Evolutionary conservation across 2,797 vertebrate species (phyloP).

Genomic region (Chromobotia macracanthus): DNA sequence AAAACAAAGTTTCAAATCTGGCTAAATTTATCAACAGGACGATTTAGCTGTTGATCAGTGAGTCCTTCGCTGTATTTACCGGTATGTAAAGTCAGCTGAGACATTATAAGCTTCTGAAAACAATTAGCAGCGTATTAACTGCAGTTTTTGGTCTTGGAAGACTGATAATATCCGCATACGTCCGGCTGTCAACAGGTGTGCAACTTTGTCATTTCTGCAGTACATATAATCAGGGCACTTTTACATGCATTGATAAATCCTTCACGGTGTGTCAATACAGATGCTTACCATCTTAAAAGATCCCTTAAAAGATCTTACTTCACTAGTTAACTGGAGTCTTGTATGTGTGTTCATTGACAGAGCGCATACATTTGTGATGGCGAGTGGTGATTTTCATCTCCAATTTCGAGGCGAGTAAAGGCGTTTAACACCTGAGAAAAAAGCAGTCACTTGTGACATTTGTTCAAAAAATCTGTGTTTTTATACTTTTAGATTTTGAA

Average conservation of each 20-base stretch:
- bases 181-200: constrained; percentile 22
- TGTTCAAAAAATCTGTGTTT: neutral
- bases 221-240: neutral
- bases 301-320: too few species aligned
- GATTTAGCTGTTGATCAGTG: neutral
- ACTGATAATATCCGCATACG: constrained; percentile 25
- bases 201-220: neutral
- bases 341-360: constrained; percentile 7
- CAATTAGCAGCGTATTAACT: neutral
- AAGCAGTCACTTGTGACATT: neutral
- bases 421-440: neutral
- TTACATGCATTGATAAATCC: neutral
- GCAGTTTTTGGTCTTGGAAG: neutral
- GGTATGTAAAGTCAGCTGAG: neutral
- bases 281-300: neutral
- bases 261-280: neutral
- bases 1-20: constrained; percentile 27
- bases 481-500: constrained; percentile 84
- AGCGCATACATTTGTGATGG: constrained; percentile 42
- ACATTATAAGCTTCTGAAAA: neutral
- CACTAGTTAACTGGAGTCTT: neutral
- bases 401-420: constrained; percentile 59
- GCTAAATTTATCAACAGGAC: neutral
- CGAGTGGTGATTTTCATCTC: constrained; percentile 50
- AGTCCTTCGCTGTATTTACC: neutral